Percentiles rank a stretch among this genome's conserved stretches.
phyloP scores from a whole-genome alignment of 1,140 invertebrate species.

The Hormaphis cornu region DNA sequence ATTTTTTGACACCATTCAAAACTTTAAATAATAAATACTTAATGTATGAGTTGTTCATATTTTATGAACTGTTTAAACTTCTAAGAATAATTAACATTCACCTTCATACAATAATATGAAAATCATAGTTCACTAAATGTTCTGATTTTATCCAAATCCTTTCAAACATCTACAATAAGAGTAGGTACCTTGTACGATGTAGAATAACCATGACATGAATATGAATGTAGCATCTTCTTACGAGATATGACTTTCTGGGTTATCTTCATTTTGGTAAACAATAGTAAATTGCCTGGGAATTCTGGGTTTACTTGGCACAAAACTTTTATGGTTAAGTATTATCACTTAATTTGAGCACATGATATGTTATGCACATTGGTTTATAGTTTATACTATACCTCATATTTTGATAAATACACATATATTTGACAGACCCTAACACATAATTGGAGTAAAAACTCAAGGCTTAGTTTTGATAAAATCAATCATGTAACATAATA shows the following conservation, averaged over 20 bases:
- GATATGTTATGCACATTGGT: background rate
- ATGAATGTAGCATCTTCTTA: background rate
- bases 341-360: conserved; percentile 24
- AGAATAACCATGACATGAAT: background rate
- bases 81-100: conserved; percentile 25
- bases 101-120: conserved; percentile 27
- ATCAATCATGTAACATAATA: conserved; percentile 20
- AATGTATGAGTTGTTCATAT: no score
- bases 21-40: no score
- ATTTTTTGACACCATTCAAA: conserved; percentile 3
- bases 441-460: background rate
- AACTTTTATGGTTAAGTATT: conserved; percentile 22
- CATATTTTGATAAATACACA: conserved; percentile 4
- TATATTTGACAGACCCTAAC: conserved; percentile 20
- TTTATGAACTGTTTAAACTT: no score
- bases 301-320: conserved; percentile 2
- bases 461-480: conserved; percentile 15
- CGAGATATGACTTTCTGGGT: background rate
- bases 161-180: no score
- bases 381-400: conserved; percentile 31
- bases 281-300: conserved; percentile 20
- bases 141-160: conserved; percentile 7
- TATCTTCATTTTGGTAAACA: background rate
- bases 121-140: background rate
- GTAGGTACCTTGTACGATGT: conserved; percentile 19